Evolutionary conservation across 2,113 vertebrate species (phyloP).

Genomic region (Oryzias melastigma): DNA sequence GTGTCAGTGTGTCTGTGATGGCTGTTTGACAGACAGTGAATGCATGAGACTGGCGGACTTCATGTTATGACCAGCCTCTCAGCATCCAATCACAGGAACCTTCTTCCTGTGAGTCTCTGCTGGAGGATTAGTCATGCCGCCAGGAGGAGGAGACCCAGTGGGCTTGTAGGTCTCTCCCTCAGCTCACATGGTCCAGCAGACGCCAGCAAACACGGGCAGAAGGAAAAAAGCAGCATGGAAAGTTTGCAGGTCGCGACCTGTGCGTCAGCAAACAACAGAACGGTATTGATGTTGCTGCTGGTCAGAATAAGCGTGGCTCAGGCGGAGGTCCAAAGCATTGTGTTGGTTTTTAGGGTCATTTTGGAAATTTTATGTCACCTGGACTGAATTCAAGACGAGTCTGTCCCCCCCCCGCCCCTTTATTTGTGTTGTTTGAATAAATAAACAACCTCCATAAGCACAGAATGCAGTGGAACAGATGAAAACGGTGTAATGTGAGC

Average conservation of each 20-base stretch:
- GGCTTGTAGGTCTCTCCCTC: conserved; percentile 11
- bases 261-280: conserved; percentile 14
- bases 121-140: conserved; percentile 29
- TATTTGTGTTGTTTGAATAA: neutral
- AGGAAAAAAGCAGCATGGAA: conserved; percentile 5
- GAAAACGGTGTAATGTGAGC: neutral
- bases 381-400: no score
- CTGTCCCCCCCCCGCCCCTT: no score
- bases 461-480: neutral
- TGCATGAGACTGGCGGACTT: conserved; percentile 33
- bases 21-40: conserved; percentile 23
- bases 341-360: no score
- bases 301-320: neutral
- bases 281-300: neutral
- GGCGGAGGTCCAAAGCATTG: no score
- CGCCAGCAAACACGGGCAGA: neutral
- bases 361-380: no score
- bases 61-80: conserved; percentile 1
- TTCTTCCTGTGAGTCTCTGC: conserved; percentile 5
- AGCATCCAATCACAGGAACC: conserved; percentile 11
- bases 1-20: conserved; percentile 15
- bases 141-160: conserved; percentile 20
- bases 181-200: conserved; percentile 14
- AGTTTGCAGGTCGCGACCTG: neutral
- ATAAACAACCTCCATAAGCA: neutral